Evolutionary conservation across 2,888 invertebrate genomes (phyloP), one percentile per base, ranked within the genome.

Genomic region (Dorcus parallelipipedus): DNA sequence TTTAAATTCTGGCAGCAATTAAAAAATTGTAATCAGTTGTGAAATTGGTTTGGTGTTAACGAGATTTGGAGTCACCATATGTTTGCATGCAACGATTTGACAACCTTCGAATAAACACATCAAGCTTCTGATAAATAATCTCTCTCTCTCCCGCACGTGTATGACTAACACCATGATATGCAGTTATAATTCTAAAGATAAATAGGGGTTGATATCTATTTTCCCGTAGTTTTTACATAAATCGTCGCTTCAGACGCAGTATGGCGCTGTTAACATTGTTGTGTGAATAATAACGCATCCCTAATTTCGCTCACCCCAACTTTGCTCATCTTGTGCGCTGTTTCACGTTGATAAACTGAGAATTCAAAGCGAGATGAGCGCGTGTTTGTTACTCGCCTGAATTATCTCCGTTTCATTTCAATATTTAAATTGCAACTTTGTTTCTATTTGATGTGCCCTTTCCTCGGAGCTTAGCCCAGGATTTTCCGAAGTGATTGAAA

Each of bases 91-190:
- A 66, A 61, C 60, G 64, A 61, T 65, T 62, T 64, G 70, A 69
- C 67, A 69, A 69, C 63, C 62, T 62, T 61, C 69, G 66, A 71
- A 72, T 72, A 71, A 72, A 71, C 71, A 72, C 69, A 70, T 70
- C 68, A 69, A 65, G 67, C 64, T 67, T 61, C 61, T 68, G 66
- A 72, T 67, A 64, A 65, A 20, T 20, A 20, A 20, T 20, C 20
- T 67, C 61, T 67, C 66, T 68, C 73, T 72, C 72, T 48, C 58
- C 56, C 54, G 39, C 48, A 52, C 58, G 73, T 71, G 73, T 72
- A 75, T 77, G 76, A 77, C 75, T 75, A 77, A 76, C 73, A 72
- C 69, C 70, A 73, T 73, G 72, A 73, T 72, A 70, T 70, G 73
- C 73, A 71, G 73, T 72, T 71, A 73, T 73, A 75, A 74, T 73